Conservation (phyloP, 2,797 vertebrate species). For the Manis javanica region DNA sequence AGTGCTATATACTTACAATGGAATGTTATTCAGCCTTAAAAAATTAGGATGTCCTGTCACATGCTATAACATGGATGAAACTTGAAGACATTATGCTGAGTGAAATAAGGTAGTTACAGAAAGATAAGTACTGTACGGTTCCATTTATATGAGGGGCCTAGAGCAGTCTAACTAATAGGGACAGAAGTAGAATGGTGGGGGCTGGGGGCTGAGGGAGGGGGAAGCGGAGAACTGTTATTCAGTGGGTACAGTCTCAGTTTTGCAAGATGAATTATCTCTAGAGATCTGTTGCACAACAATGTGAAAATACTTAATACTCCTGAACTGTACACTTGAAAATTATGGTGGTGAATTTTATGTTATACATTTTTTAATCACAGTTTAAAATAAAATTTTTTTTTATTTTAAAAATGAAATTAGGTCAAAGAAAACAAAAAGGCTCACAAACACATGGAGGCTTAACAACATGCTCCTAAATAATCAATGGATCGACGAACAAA, state of each 20-base stretch:
- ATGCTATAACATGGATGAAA: neutral
- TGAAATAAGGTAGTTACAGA: neutral
- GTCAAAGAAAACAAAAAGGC: too few species aligned
- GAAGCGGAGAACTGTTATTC: neutral
- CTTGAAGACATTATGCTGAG: neutral
- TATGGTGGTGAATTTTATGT: neutral
- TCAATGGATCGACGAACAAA: too few species aligned
- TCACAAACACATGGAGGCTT: too few species aligned
- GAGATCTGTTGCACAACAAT: neutral
- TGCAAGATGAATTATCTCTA: neutral
- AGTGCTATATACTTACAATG: too few species aligned
- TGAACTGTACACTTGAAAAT: neutral
- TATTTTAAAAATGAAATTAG: neutral
- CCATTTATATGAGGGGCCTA: neutral
- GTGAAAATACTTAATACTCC: neutral
- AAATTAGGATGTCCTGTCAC: neutral
- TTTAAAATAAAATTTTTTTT: neutral
- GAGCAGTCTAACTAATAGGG: neutral
- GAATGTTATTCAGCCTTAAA: neutral
- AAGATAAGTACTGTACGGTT: neutral
- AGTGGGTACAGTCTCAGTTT: neutral
- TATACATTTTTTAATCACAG: neutral
- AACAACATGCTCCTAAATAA: too few species aligned
- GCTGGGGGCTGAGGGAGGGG: neutral
- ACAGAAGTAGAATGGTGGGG: neutral